Evolutionary conservation across 2,888 invertebrate species (phyloP).

Genomic region (Geotrupes spiniger): DNA sequence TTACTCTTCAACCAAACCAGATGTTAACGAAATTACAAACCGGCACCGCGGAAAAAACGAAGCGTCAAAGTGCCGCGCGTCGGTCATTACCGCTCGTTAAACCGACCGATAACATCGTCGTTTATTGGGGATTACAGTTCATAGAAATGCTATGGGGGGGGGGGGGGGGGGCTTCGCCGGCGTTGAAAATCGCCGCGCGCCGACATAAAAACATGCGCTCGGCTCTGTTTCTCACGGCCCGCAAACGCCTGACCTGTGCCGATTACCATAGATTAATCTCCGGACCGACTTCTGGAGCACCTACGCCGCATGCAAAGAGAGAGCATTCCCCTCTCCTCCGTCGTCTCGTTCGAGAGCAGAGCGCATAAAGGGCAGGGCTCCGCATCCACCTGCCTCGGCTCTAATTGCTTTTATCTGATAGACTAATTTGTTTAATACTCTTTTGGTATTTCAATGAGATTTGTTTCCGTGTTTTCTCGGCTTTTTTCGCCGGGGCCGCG

Average conservation of each 20-base stretch:
- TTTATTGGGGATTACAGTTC: no score
- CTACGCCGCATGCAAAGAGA: slow-evolving; percentile 21
- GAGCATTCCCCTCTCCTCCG: not conserved
- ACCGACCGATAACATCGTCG: no score
- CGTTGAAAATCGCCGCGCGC: slow-evolving; percentile 12
- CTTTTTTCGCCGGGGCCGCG: not conserved
- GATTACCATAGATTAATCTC: slow-evolving; percentile 39
- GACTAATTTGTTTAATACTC: slow-evolving; percentile 16
- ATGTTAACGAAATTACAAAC: no score
- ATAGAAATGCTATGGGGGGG: no score
- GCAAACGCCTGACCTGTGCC: slow-evolving; percentile 33
- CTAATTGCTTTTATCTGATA: slow-evolving; percentile 20
- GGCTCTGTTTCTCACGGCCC: slow-evolving; percentile 34
- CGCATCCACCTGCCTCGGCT: slow-evolving; percentile 14
- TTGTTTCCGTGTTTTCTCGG: slow-evolving; percentile 1
- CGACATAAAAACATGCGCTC: slow-evolving; percentile 24
- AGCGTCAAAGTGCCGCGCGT: no score
- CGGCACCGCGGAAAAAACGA: no score
- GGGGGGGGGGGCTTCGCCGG: not conserved
- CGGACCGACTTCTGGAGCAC: slow-evolving; percentile 25
- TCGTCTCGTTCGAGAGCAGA: not conserved
- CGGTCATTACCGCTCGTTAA: no score
- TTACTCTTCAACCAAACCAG: no score
- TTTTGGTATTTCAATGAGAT: not conserved
- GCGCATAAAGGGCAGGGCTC: slow-evolving; percentile 12